Conservation (phyloP, 2,888 invertebrate species). For the Keiferia lycopersicella region DNA sequence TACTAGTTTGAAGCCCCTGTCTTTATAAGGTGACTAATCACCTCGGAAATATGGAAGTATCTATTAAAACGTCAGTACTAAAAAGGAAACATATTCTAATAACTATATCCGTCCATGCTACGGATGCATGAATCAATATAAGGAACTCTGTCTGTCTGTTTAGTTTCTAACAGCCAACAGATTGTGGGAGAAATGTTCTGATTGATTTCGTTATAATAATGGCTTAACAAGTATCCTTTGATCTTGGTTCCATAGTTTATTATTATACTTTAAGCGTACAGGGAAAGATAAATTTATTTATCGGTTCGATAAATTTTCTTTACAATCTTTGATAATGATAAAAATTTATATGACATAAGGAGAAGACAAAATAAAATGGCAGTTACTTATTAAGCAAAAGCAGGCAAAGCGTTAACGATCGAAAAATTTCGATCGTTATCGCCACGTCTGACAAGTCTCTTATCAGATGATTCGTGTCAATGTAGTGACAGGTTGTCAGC, state of each 20-base stretch:
- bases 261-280: background rate
- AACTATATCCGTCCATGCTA: constrained; percentile 19
- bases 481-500: too few relatives aligned
- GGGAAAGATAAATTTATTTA: background rate
- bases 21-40: background rate
- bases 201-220: constrained; percentile 18
- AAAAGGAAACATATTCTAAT: constrained; percentile 20
- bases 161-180: constrained; percentile 19
- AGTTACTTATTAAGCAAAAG: too few relatives aligned
- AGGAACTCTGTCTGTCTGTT: constrained; percentile 23
- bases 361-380: too few relatives aligned
- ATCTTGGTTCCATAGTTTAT: background rate
- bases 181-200: constrained; percentile 15
- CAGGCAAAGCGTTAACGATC: too few relatives aligned
- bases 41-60: background rate
- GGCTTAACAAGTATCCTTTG: constrained; percentile 5
- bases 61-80: constrained; percentile 5
- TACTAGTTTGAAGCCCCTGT: background rate
- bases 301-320: background rate
- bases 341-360: too few relatives aligned
- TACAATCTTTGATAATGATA: background rate
- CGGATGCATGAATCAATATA: constrained; percentile 23
- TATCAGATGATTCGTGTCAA: too few relatives aligned
- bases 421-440: too few relatives aligned
- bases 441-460: too few relatives aligned